These are phyloP conservation scores for Leptoteleia sp. DNA, from an alignment of 1,140 invertebrate genomes.

Conservation along the genomic window DNA sequence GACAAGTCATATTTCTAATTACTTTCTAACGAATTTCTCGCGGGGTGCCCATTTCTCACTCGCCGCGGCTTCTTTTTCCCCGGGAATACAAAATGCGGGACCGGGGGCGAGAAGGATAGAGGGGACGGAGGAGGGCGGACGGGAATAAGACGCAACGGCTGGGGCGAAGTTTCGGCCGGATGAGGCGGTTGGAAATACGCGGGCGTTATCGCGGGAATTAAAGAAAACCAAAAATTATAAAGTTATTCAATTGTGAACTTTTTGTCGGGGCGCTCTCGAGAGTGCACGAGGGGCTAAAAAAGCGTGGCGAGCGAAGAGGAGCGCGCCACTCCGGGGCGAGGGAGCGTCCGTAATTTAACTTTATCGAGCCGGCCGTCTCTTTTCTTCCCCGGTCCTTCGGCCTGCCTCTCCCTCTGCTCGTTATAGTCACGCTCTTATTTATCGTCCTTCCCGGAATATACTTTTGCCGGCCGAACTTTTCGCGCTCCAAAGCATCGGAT, in stretches of 20 bases:
- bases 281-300: conserved; percentile 40
- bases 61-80: no score
- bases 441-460: conserved; percentile 51
- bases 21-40: no score
- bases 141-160: conserved; percentile 48
- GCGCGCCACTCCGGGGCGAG: conserved; percentile 19
- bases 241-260: conserved; percentile 73
- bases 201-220: conserved; percentile 67
- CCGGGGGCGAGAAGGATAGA: no score
- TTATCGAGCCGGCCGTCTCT: conserved; percentile 65
- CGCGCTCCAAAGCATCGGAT: conserved; percentile 60
- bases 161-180: conserved; percentile 36
- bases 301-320: conserved; percentile 13
- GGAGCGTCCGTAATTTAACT: conserved; percentile 69
- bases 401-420: conserved; percentile 34
- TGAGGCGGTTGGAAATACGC: conserved; percentile 53
- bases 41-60: no score
- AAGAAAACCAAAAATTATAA: conserved; percentile 72
- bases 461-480: conserved; percentile 56
- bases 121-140: no score
- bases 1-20: no score
- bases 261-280: conserved; percentile 33
- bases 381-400: conserved; percentile 14
- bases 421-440: conserved; percentile 64
- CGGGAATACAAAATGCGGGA: no score